Evolutionary conservation across 2,797 vertebrate species (phyloP), one percentile per base, ranked within the genome.

Genomic region (Artibeus jamaicensis): DNA sequence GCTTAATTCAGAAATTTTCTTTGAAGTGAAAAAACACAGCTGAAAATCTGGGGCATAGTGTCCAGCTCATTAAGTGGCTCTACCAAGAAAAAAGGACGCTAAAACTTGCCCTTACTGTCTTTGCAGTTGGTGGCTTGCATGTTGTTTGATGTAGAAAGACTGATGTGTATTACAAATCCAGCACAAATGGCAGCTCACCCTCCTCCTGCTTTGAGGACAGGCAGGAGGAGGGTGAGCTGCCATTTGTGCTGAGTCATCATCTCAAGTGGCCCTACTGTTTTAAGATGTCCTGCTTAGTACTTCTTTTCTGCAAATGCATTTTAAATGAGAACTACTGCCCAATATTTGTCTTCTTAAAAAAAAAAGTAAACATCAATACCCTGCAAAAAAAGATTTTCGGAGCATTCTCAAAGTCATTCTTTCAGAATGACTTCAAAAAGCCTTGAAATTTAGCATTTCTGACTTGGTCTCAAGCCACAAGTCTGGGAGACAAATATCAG

Each of bases 241-340:
- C 53, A 22, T 67, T 42, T 70, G 44, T 32, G 86, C 34, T 82
- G 87, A 82, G 24, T 96, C 71, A n/a, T 44, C 32, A n/a, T 44
- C 32, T 82, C 62, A 73, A 37, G 29, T 29, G 3, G 57, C 96
- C 85, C 83, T 83, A 71, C 53, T 95, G 50, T 0, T 1, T 2
- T 91, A 50, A 96, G 78, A 84, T n/a, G 70, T 93, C 86, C 93
- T 7, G 4, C 88, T 96, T 89, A 92, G 26, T 71, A 73, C 87
- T 81, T 67, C 90, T 97, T 97, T 97, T 88, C 93, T 95, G 94
- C 96, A 98, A 97, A 91, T 53, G 48, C 50, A 78, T 93, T 96
- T 97, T 89, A 92, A 89, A n/a, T 0, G 53, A 94, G 62, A 86
- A 53, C n/a, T 89, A 37, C 67, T 96, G 85, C 67, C 68, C 91